Evolutionary conservation across 2,113 vertebrate genomes (phyloP), one percentile per base, ranked within the genome.

Genomic region (Dromaius novaehollandiae): DNA sequence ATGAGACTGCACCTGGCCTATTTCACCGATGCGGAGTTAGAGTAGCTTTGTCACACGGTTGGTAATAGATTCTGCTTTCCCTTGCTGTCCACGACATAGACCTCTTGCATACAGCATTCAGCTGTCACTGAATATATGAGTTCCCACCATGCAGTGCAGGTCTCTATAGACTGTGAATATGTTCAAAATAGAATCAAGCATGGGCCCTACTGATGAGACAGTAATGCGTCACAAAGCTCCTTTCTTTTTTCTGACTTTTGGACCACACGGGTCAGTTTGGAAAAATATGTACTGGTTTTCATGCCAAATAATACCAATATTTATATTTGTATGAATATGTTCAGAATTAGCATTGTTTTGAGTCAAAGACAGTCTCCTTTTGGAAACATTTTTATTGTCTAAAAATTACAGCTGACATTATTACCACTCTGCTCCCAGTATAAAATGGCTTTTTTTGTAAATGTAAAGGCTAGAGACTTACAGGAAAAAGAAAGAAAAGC

Each of bases 301-400:
- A 42, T 48, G 50, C 22, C 44, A 83, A 66, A 88, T 61, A 58
- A n/a, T 46, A 86, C 18, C 24, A 66, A 84, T 94, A 86, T 78
- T 68, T 96, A 74, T 61, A 34, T 58, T 76, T 0, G 2, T 22
- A 61, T 34, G n/a, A 86, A 13, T 40, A 65, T 17, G n/a, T 74
- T 81, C 68, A 90, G 40, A 86, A 96, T 75, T 74, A 93, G 68
- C 18, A 76, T 26, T 60, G 36, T 22, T 92, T 69, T 91, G 58
- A 91, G 56, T 82, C 17, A 38, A 89, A 94, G 26, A 74, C 32
- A 63, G 79, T 82, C n/a, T 88, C 48, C 40, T 77, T n/a, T 74
- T 58, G 30, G 76, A 96, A 88, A 77, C 4, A 21, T 40, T 82
- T 71, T 64, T 65, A 42, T 76, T 55, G 65, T 56, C 50, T 63